Percentiles rank a stretch among this genome's conserved stretches.
phyloP scores from a whole-genome alignment of 2,797 vertebrate genomes.

The Coracias cyanogaster region DNA sequence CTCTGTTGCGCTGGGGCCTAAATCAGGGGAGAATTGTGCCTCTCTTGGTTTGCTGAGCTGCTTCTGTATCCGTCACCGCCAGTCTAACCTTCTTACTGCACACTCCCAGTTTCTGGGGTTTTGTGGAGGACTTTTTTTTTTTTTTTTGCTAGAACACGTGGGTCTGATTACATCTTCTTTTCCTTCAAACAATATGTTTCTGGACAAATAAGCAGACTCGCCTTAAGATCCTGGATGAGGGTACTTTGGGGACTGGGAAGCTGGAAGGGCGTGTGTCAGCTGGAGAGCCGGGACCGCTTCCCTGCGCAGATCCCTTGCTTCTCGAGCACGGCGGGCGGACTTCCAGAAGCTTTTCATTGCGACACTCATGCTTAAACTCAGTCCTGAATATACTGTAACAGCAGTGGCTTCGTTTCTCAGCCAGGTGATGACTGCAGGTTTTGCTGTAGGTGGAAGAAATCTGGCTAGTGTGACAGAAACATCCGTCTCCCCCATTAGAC shows the following conservation, averaged over 20 bases:
- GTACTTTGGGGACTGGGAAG: background rate
- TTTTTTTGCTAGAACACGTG: background rate
- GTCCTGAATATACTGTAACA: background rate
- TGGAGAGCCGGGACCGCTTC: background rate
- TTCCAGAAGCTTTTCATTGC: background rate
- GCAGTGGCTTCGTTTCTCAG: background rate
- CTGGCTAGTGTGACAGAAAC: background rate
- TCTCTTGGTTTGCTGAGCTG: background rate
- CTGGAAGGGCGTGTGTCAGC: slow-evolving; percentile 4
- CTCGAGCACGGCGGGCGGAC: background rate
- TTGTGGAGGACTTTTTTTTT: background rate
- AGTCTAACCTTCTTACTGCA: background rate
- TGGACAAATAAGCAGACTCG: slow-evolving; percentile 7
- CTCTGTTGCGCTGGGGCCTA: background rate
- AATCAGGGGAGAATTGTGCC: background rate
- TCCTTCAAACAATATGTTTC: background rate
- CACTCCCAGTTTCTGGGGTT: background rate
- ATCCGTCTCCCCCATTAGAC: background rate
- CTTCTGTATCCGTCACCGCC: background rate
- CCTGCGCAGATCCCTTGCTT: accelerated
- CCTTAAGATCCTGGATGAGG: slow-evolving; percentile 17
- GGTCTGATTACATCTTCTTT: slow-evolving; percentile 18
- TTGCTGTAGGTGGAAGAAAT: background rate
- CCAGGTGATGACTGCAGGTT: background rate
- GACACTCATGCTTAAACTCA: background rate